Evolutionary conservation across 2,797 vertebrate genomes (phyloP).

Genomic region (Acanthiza pusilla): DNA sequence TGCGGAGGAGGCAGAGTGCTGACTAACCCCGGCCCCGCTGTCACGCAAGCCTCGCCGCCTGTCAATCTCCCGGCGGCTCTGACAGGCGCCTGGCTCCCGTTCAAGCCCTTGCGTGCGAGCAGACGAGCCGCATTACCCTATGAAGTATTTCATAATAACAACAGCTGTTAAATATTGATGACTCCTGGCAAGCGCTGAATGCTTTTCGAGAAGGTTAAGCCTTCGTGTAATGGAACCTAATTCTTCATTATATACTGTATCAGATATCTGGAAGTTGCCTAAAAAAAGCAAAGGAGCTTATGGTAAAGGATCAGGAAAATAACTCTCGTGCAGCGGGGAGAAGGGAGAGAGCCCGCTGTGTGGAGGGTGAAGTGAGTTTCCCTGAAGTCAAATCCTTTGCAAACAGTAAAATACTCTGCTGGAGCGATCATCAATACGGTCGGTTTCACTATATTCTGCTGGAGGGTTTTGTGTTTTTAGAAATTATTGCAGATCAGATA

Average conservation of each 20-base stretch:
- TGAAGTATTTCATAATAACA: constrained; percentile 97
- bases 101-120: constrained; percentile 96
- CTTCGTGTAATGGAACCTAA: constrained; percentile 88
- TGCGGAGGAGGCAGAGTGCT: constrained; percentile 67
- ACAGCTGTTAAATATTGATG: constrained; percentile 99
- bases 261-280: constrained; percentile 78
- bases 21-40: constrained; percentile 84
- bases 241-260: constrained; percentile 86
- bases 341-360: neutral
- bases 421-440: neutral
- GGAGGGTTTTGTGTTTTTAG: neutral
- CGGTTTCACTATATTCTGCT: neutral
- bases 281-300: constrained; percentile 59
- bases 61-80: constrained; percentile 85
- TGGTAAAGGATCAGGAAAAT: constrained; percentile 31
- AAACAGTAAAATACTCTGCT: neutral
- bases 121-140: constrained; percentile 86
- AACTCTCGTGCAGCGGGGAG: neutral
- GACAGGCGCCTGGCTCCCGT: constrained; percentile 81
- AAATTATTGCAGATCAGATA: neutral
- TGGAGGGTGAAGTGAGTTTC: neutral
- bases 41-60: constrained; percentile 88
- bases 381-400: neutral
- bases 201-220: constrained; percentile 85
- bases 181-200: constrained; percentile 79